phyloP scores from a whole-genome alignment of 2,113 vertebrate species.

The Seriola rivoliana region DNA sequence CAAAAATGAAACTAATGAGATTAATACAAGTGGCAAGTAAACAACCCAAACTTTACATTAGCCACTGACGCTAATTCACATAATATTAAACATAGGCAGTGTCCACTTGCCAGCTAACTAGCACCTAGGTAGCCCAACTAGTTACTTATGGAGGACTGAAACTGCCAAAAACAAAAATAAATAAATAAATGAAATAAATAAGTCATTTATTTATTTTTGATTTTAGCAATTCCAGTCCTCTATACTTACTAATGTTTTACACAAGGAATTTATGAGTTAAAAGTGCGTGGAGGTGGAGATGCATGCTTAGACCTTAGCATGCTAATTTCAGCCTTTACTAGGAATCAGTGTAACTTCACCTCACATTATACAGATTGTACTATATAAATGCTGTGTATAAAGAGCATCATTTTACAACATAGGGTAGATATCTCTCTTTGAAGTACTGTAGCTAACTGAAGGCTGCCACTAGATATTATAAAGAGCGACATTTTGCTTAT shows the following conservation, averaged over 20 bases:
- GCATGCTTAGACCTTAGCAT: neutral
- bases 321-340: neutral
- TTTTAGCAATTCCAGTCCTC: too few relatives aligned
- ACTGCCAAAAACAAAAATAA: too few relatives aligned
- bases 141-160: too few relatives aligned
- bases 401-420: neutral
- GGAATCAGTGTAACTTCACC: neutral
- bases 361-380: neutral
- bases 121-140: too few relatives aligned
- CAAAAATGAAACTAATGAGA: neutral
- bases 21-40: neutral
- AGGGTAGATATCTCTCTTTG: neutral
- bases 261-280: too few relatives aligned
- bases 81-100: neutral
- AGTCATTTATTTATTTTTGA: too few relatives aligned
- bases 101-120: neutral
- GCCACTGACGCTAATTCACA: neutral
- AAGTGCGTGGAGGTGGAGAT: too few relatives aligned
- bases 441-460: neutral
- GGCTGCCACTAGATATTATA: neutral
- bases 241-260: too few relatives aligned
- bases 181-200: too few relatives aligned
- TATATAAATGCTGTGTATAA: neutral
- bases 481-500: neutral
- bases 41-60: neutral